Percentiles rank a stretch among this genome's conserved stretches.
Evolutionary conservation across 92 coral and sea anemone genomes (phyloP).

Genomic region (Hydrozoanthus gracilis): DNA sequence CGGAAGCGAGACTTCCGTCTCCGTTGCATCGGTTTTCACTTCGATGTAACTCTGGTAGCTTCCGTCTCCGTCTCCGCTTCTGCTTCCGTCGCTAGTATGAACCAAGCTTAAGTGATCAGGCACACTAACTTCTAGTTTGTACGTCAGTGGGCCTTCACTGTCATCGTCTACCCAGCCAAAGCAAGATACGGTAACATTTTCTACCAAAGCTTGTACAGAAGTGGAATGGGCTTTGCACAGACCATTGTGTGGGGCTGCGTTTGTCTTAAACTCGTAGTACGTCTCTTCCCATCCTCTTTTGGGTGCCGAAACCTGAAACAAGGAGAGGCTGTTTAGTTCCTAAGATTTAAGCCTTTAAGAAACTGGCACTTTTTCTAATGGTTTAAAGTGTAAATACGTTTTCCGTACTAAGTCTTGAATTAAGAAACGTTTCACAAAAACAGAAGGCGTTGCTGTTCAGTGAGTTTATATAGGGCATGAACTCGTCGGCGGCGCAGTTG

Average conservation of each 20-base stretch:
- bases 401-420: no score
- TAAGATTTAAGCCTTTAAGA: background rate
- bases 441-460: no score
- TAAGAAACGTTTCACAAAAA: no score
- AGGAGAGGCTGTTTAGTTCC: background rate
- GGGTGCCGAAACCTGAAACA: background rate
- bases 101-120: background rate
- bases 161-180: slow-evolving; percentile 12
- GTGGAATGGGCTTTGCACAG: background rate
- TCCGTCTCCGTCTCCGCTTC: no score
- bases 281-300: background rate
- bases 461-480: no score
- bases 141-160: slow-evolving; percentile 1
- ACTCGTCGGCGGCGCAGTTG: no score
- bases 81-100: background rate
- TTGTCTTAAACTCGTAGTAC: background rate
- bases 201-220: background rate
- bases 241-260: background rate
- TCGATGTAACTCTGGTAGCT: no score
- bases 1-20: no score
- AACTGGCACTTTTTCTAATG: no score
- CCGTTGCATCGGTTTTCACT: no score
- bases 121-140: slow-evolving; percentile 9
- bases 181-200: slow-evolving; percentile 3
- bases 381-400: no score